Evolutionary conservation across 2,113 vertebrate genomes (phyloP).

Genomic region (Talpa occidentalis): DNA sequence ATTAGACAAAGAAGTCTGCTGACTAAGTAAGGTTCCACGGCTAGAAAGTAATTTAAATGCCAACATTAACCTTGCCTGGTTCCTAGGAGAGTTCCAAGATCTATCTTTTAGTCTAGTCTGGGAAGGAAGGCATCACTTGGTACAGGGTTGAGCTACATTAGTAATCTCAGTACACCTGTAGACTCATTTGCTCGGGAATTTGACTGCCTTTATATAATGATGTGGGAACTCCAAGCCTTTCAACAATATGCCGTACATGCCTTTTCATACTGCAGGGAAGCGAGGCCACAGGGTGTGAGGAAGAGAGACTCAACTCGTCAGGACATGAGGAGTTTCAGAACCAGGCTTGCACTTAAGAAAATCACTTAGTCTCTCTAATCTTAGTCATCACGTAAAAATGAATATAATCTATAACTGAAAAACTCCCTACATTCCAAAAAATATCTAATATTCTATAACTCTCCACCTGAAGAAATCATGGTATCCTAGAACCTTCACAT

Average conservation of each 20-base stretch:
- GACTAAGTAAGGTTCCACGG: not conserved
- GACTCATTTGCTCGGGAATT: not conserved
- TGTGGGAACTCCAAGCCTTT: not conserved
- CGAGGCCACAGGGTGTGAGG: not conserved
- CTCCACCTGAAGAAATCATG: not conserved
- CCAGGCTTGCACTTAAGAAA: not conserved
- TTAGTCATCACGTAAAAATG: not conserved
- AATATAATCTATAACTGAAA: not conserved
- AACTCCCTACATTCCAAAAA: not conserved
- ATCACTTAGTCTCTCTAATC: not conserved
- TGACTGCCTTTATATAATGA: not conserved
- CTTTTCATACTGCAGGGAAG: not conserved
- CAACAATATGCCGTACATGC: not conserved
- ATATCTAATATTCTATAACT: not conserved
- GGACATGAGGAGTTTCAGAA: not conserved
- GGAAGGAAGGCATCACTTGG: not conserved
- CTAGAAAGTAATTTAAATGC: not conserved
- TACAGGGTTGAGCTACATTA: not conserved
- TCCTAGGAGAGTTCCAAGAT: not conserved
- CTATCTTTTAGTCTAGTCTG: not conserved
- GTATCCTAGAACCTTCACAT: not conserved
- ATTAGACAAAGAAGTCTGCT: not conserved
- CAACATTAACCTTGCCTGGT: not conserved
- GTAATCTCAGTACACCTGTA: not conserved
- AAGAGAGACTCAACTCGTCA: not conserved